phyloP scores from a whole-genome alignment of 2,113 vertebrate genomes.

The Zapus hudsonius region DNA sequence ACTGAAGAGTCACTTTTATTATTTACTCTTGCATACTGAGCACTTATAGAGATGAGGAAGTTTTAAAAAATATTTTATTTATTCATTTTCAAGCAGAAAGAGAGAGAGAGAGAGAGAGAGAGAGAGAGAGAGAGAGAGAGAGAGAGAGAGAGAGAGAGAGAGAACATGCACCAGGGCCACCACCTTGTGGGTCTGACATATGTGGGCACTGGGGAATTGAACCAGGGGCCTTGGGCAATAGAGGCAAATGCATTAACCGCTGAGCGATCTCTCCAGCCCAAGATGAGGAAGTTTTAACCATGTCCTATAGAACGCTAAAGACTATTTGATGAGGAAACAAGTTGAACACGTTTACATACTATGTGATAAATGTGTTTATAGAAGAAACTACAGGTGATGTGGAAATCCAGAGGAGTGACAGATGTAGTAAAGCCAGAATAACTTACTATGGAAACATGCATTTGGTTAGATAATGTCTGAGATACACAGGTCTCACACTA shows the following conservation, averaged over 20 bases:
- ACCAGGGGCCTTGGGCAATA: too few species aligned
- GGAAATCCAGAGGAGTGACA: background rate
- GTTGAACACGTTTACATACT: background rate
- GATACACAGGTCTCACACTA: background rate
- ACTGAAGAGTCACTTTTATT: background rate
- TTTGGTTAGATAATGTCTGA: slow-evolving; percentile 31
- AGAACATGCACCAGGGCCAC: too few species aligned
- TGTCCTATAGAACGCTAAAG: background rate
- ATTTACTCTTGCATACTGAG: background rate
- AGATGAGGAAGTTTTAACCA: background rate
- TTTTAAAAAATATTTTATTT: too few species aligned
- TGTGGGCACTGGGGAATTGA: too few species aligned
- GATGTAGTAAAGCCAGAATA: background rate
- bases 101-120: too few species aligned
- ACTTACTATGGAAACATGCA: background rate
- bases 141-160: too few species aligned
- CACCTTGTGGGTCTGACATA: too few species aligned
- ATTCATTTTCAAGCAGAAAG: too few species aligned
- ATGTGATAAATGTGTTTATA: background rate
- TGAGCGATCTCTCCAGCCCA: too few species aligned
- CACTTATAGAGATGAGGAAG: background rate
- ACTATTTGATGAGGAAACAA: background rate
- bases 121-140: too few species aligned
- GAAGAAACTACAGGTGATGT: background rate
- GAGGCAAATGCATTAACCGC: too few species aligned